Percentiles rank a stretch among this genome's conserved stretches.
Conservation (phyloP, 2,888 invertebrate species). For the Bembecia ichneumoniformis region DNA sequence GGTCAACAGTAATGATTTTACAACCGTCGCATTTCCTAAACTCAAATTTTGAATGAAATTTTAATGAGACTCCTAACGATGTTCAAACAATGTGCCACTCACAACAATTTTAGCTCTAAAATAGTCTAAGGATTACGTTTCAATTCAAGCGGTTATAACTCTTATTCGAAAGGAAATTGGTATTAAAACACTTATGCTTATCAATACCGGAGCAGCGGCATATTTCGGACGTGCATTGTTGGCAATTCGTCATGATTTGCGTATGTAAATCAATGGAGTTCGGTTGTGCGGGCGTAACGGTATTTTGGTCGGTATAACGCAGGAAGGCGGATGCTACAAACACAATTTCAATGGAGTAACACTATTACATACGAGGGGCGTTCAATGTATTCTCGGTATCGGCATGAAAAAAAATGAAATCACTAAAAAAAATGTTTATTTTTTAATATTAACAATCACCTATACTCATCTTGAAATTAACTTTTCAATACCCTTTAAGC, state of each 20-base stretch:
- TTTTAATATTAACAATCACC: too few species aligned
- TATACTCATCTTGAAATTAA: too few species aligned
- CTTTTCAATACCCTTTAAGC: too few species aligned
- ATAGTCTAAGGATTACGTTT: slow-evolving; percentile 23
- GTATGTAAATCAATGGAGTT: slow-evolving; percentile 69
- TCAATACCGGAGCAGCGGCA: slow-evolving; percentile 23
- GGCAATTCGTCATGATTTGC: slow-evolving; percentile 68
- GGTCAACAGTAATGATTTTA: slow-evolving; percentile 8
- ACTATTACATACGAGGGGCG: background rate
- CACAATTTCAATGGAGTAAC: slow-evolving; percentile 48
- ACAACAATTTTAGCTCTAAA: slow-evolving; percentile 15
- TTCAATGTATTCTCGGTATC: too few species aligned
- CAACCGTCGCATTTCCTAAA: slow-evolving; percentile 16
- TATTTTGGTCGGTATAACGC: slow-evolving; percentile 64
- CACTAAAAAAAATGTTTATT: too few species aligned
- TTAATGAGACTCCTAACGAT: slow-evolving; percentile 23
- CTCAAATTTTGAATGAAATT: slow-evolving; percentile 21
- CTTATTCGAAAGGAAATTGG: slow-evolving; percentile 14
- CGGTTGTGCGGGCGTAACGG: slow-evolving; percentile 63
- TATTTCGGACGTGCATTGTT: slow-evolving; percentile 51
- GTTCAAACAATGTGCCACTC: slow-evolving; percentile 13
- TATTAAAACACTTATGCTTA: slow-evolving; percentile 23
- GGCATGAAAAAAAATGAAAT: too few species aligned
- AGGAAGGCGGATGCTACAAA: slow-evolving; percentile 71
- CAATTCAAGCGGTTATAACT: slow-evolving; percentile 17